Conservation (phyloP, 2,888 invertebrate genomes). For the Bimastos eiseni region DNA sequence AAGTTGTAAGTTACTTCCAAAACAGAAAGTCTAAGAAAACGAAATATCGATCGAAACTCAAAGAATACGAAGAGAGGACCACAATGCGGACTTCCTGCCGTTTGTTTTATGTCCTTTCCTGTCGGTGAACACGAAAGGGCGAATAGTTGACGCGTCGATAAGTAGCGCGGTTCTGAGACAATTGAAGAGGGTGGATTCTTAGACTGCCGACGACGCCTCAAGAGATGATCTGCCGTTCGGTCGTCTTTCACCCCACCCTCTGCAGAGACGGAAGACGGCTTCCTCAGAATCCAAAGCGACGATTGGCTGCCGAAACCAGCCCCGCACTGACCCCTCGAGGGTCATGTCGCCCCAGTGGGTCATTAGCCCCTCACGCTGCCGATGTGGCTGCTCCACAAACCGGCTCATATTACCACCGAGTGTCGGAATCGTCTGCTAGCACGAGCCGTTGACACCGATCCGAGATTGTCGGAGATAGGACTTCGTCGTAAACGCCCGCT, state of each 20-base stretch:
- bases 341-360: background rate
- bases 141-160: background rate
- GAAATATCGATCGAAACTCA: background rate
- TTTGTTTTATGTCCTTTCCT: no score
- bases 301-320: background rate
- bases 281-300: constrained; percentile 1
- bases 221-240: background rate
- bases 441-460: background rate
- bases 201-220: background rate
- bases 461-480: background rate
- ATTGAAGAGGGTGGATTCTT: background rate
- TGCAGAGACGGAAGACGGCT: background rate
- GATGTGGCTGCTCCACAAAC: background rate
- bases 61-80: background rate
- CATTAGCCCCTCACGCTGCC: background rate
- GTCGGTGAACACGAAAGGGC: background rate
- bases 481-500: background rate
- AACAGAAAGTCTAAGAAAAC: background rate
- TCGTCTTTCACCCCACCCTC: background rate
- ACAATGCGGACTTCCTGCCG: background rate
- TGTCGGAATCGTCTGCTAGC: no score
- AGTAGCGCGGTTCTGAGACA: background rate
- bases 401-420: background rate
- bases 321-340: background rate
- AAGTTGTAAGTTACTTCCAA: background rate